Conservation (phyloP, 2,888 invertebrate species). For the Drosophila meridionalis region DNA sequence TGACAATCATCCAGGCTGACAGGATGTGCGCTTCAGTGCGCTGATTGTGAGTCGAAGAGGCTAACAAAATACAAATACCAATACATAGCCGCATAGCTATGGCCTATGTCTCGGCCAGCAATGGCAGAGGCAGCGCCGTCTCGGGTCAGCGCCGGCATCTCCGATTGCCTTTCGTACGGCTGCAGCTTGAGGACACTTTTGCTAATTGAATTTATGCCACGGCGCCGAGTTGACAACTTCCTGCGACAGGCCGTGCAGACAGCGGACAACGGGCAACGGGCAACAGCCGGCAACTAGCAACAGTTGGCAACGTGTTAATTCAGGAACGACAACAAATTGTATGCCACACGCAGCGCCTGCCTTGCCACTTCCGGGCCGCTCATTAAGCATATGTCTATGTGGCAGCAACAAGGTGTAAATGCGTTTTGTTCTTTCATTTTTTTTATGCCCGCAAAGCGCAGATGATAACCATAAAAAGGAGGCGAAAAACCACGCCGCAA, state of each 20-base stretch:
- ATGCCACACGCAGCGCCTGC: slow-evolving; percentile 1
- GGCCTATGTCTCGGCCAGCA: slow-evolving; percentile 5
- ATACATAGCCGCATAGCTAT: slow-evolving; percentile 24
- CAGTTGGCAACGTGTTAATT: slow-evolving; percentile 79
- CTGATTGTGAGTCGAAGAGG: slow-evolving; percentile 72
- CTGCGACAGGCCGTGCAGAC: slow-evolving; percentile 36
- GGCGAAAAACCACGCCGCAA: background rate
- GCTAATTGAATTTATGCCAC: slow-evolving; percentile 79
- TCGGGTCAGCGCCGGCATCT: slow-evolving; percentile 51
- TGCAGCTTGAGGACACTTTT: slow-evolving; percentile 67
- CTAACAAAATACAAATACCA: slow-evolving; percentile 63
- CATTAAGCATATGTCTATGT: slow-evolving; percentile 75
- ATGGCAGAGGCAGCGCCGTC: background rate
- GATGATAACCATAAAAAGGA: slow-evolving; percentile 46
- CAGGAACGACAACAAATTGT: slow-evolving; percentile 37
- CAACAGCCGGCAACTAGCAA: slow-evolving; percentile 53
- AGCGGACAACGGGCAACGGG: background rate
- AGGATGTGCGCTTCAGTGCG: slow-evolving; percentile 81
- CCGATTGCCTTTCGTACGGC: slow-evolving; percentile 55
- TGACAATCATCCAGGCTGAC: slow-evolving; percentile 79
- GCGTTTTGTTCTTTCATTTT: slow-evolving; percentile 44
- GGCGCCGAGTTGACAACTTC: slow-evolving; percentile 71
- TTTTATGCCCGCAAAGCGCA: slow-evolving; percentile 41
- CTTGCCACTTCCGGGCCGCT: slow-evolving; percentile 53
- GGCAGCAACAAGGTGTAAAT: slow-evolving; percentile 75